These are phyloP conservation scores for Mionectes olivaceus DNA, from an alignment of 2,797 vertebrate species.

Conservation along the genomic window DNA sequence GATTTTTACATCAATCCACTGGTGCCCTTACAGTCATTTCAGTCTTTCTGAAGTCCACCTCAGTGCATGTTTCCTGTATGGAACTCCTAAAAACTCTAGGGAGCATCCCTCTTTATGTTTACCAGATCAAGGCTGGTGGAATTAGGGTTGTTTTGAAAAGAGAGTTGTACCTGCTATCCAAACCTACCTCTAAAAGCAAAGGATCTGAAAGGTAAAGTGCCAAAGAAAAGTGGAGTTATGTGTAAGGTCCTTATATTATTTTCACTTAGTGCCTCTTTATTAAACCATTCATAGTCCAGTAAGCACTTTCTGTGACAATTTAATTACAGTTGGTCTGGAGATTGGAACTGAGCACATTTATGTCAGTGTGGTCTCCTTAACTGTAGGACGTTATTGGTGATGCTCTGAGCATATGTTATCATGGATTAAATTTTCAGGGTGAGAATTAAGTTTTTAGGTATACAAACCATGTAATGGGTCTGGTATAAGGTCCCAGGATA, in stretches of 20 bases:
- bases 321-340: neutral
- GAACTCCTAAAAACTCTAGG: neutral
- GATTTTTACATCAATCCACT: neutral
- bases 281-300: neutral
- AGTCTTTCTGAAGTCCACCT: neutral
- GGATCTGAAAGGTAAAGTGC: neutral
- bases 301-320: neutral
- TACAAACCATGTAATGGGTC: neutral
- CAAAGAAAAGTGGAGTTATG: neutral
- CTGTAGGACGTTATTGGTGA: neutral
- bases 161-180: neutral
- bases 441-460: neutral
- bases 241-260: neutral
- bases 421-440: neutral
- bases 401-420: neutral
- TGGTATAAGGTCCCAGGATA: neutral
- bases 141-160: neutral
- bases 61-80: neutral
- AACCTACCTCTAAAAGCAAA: neutral
- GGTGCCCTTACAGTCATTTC: neutral
- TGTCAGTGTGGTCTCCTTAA: neutral
- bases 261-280: neutral
- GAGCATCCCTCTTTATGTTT: neutral
- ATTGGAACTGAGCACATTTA: fast-evolving
- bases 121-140: neutral